Base-by-base conservation (phyloP, 2,113 vertebrate genomes). In the Phyllostomus hastatus region DNA sequence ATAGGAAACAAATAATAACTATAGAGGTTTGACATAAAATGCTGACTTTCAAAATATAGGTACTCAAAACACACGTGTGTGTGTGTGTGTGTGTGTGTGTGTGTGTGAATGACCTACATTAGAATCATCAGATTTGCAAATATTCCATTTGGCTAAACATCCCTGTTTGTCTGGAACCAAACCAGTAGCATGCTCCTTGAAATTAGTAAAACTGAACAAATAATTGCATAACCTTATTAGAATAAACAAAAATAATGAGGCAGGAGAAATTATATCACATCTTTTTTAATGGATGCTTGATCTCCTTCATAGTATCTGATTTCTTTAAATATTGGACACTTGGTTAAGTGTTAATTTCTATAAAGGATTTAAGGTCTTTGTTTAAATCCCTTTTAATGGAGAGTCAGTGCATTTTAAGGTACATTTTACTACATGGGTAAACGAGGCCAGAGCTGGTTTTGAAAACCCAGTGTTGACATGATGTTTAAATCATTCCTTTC, bases 401-500 rank as follows among this genome's bases (percentile, higher is more conserved):
- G 50, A 89, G 35, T 64, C 2, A 3, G n/a, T 66, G 59, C 46
- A 38, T 92, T 84, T 81, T 89, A 69, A 85, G 35, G 50, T 43
- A 57, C 46, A 41, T 35, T 89, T 93, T 91, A 85, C 33, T 72
- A 73, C 41, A 5, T 59, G 48, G 46, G 26, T 50, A 70, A 79
- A 73, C 0, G 19, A 48, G 67, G 48, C 54, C 67, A 83, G 79
- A 92, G 38, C 7, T 69, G 52, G 35, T 91, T 95, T 95, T 66
- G 83, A 91, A 97, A 92, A 81, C 50, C 67, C 38, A 15, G 24
- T 86, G 91, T 93, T 67, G 46, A 84, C 41, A 90, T 80, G 35
- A 73, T 54, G 83, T 95, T 97, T 84, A 94, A 93, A 83, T 97
- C 83, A 93, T 28, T 67, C 48, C 93, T 90, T 86, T 31, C 28